Base-by-base conservation (phyloP, 30 jellyfish, hydroid and myxozoan species). In the Sanderia malayensis region DNA sequence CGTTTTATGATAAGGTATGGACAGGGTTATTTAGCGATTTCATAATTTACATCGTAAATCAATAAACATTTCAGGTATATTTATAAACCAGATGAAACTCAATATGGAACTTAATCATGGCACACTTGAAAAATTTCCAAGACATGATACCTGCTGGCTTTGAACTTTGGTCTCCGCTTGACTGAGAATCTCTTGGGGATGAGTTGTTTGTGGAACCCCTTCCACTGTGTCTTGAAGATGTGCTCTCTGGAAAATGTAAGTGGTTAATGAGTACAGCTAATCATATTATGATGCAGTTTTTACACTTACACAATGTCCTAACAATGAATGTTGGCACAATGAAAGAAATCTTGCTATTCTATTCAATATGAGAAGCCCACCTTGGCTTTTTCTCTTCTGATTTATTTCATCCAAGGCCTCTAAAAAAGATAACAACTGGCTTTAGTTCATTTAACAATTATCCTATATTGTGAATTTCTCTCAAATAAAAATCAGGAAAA, bases 121-220 rank as follows among this genome's bases (percentile, higher is more conserved):
- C 28, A 2, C 1, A 64, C n/a, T n/a, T 25, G 20, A 2, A 27
- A 8, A n/a, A 4, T 25, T 24, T 20, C 18, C 17, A 1, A 31
- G 20, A 2, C 7, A 34, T 21, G 31, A 31, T 74, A 74, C 86
- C 86, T 6, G 78, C 0, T 4, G 61, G 25, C 24, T 49, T 57
- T 22, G 78, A 46, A 47, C 29, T 34, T 34, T 31, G 60, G 8
- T 77, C 89, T 44, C 81, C 68, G 57, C 29, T 64, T 63, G 81
- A 31, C 25, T 77, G 81, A 0, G 89, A 77, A 24, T 77, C 89
- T 52, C 89, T 64, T 30, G 89, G 89, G n/a, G 89, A 77, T 46
- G 89, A 77, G 59, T 76, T 77, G 37, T 72, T 58, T 47, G 70
- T 77, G 46, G 89, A 77, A 2, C 69, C 70, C 31, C 32, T 65